Evolutionary conservation across 2,888 invertebrate species (phyloP), one percentile per base, ranked within the genome.

Genomic region (Dinocampus coccinellae): DNA sequence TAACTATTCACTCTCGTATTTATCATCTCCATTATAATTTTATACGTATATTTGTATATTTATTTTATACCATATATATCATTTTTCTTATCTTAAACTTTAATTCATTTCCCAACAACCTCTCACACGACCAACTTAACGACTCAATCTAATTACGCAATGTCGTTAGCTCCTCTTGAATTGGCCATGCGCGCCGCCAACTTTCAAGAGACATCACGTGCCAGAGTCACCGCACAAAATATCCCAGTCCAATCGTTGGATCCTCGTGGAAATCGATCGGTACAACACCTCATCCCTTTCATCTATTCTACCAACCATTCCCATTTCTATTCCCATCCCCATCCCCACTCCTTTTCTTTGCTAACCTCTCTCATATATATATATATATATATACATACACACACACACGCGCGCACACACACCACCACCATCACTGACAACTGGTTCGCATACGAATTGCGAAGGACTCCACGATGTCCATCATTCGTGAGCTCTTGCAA

Each of bases 101-200:
- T 11, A 64, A 64, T 64, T 33, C 10, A 64, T 42, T 53, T 36
- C 29, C 29, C 13, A 47, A 33, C 42, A 10, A 33, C 53, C 36
- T 16, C 65, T 39, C 66, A 61, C 57, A 39, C 42, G 47, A 53
- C 58, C 39, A 62, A 68, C 69, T 73, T 66, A 73, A 75, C 65
- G 62, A 64, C 71, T 73, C 62, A 68, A 73, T 73, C 69, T 73
- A 75, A 75, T 75, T 73, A 75, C 69, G 13, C 47, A 22, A 69
- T 53, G 67, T 69, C 73, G 73, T 73, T 75, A 71, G 62, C 70
- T 68, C 42, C 57, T 67, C 64, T 65, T 42, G 63, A 74, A 60
- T 52, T 33, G 57, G 57, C 69, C 62, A 20, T 64, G 64, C 57
- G 29, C 61, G 26, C 42, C 33, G 62, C 52, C 61, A 52, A 66